phyloP scores from a whole-genome alignment of 2,888 invertebrate species.

The Hemicrepidius hirtus region DNA sequence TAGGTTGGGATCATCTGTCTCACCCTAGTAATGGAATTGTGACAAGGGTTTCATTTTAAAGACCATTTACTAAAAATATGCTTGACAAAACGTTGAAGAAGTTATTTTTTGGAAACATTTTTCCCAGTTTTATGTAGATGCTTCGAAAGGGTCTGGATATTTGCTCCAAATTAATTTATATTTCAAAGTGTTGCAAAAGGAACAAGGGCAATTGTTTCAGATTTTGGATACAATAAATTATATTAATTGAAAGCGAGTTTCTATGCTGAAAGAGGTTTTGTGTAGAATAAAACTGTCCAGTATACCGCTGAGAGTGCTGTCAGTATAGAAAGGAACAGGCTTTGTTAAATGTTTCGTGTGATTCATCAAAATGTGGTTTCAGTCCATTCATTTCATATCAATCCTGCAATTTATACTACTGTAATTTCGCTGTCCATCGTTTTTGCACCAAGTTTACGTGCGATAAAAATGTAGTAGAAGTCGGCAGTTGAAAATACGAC shows the following conservation, averaged over 20 bases:
- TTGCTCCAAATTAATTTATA: not conserved
- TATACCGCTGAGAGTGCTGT: constrained; percentile 23
- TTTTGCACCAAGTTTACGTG: too few relatives aligned
- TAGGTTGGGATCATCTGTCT: constrained; percentile 4
- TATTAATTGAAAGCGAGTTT: constrained; percentile 12
- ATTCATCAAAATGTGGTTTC: constrained; percentile 22
- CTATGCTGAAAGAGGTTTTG: not conserved
- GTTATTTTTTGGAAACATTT: not conserved
- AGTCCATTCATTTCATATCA: constrained; percentile 12
- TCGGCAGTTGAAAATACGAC: too few relatives aligned
- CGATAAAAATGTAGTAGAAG: not conserved
- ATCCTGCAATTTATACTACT: constrained; percentile 8
- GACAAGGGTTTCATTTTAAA: not conserved
- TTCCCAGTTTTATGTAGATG: too few relatives aligned
- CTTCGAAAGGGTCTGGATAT: not conserved
- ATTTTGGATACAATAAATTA: constrained; percentile 5
- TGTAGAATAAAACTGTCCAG: constrained; percentile 26
- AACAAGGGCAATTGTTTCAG: not conserved
- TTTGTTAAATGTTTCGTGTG: constrained; percentile 15
- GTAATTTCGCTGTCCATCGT: not conserved
- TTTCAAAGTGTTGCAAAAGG: not conserved
- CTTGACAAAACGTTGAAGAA: not conserved
- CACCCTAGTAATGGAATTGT: constrained; percentile 1
- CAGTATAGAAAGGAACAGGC: constrained; percentile 19
- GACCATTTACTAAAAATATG: too few relatives aligned